These are phyloP conservation scores for Sebastiscus tertius DNA, from an alignment of 2,797 vertebrate genomes.

Conservation along the genomic window DNA sequence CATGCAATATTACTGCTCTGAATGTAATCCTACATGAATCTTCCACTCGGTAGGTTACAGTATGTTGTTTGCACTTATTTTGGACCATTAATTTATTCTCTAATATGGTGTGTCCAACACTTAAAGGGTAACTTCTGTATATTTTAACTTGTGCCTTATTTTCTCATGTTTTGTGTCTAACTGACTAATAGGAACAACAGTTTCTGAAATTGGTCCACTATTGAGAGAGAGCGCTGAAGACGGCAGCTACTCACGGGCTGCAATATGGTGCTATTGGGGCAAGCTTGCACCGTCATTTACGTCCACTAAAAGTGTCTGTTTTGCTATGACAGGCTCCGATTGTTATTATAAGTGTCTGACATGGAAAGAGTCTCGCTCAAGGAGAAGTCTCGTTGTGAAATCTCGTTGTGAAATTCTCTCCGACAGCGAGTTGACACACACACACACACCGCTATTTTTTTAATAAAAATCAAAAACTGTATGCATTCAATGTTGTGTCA, in stretches of 20 bases:
- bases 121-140: background rate
- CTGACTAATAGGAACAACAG: too few relatives aligned
- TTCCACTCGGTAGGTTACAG: background rate
- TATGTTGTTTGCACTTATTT: constrained; percentile 10
- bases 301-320: background rate
- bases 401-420: background rate
- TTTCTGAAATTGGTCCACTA: background rate
- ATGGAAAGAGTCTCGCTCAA: background rate
- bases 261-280: too few relatives aligned
- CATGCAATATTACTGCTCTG: background rate
- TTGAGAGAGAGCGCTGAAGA: background rate
- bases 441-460: too few relatives aligned
- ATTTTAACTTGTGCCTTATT: too few relatives aligned
- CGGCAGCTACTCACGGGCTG: too few relatives aligned
- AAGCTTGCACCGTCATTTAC: background rate
- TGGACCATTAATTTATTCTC: background rate
- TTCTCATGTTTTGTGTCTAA: too few relatives aligned
- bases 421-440: too few relatives aligned
- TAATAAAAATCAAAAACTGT: too few relatives aligned
- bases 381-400: background rate
- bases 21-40: constrained; percentile 12
- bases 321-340: background rate
- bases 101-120: background rate
- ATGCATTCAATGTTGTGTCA: too few relatives aligned
- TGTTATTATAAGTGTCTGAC: background rate